Evolutionary conservation across 1,140 invertebrate species (phyloP).

Genomic region (Calosoma granatense): DNA sequence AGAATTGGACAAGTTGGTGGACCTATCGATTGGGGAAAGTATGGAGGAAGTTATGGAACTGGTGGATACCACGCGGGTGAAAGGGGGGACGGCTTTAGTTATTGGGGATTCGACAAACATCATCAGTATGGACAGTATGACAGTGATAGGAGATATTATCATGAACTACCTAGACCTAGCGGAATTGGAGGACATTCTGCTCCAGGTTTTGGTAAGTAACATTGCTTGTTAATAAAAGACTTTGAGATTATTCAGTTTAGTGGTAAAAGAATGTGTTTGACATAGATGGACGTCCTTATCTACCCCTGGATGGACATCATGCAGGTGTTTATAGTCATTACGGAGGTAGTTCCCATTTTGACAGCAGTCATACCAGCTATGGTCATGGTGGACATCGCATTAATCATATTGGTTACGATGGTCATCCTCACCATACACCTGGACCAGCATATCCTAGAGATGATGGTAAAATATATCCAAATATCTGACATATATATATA

Average conservation of each 20-base stretch:
- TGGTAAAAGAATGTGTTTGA: not conserved
- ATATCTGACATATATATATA: not conserved
- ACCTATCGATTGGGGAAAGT: slow-evolving; percentile 27
- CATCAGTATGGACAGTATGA: not conserved
- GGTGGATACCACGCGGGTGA: slow-evolving; percentile 26
- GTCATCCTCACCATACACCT: not conserved
- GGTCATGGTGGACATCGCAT: not conserved
- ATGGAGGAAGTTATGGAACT: slow-evolving; percentile 31
- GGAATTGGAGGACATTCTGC: not conserved
- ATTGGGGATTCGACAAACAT: slow-evolving; percentile 24
- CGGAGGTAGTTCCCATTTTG: not conserved
- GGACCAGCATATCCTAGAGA: not conserved
- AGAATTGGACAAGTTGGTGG: slow-evolving; percentile 13
- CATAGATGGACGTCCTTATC: not conserved
- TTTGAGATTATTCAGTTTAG: not conserved
- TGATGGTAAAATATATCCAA: not conserved
- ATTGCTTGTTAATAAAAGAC: not conserved
- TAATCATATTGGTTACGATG: slow-evolving; percentile 3
- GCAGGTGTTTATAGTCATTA: not conserved
- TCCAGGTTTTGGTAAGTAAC: not conserved
- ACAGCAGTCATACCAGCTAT: not conserved
- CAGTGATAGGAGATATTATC: not conserved
- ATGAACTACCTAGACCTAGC: not conserved
- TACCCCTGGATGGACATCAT: not conserved
- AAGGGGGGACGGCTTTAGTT: slow-evolving; percentile 30